Percentiles rank a stretch among this genome's conserved stretches.
Evolutionary conservation across 2,797 vertebrate genomes (phyloP).

Genomic region (Heliangelus exortis): DNA sequence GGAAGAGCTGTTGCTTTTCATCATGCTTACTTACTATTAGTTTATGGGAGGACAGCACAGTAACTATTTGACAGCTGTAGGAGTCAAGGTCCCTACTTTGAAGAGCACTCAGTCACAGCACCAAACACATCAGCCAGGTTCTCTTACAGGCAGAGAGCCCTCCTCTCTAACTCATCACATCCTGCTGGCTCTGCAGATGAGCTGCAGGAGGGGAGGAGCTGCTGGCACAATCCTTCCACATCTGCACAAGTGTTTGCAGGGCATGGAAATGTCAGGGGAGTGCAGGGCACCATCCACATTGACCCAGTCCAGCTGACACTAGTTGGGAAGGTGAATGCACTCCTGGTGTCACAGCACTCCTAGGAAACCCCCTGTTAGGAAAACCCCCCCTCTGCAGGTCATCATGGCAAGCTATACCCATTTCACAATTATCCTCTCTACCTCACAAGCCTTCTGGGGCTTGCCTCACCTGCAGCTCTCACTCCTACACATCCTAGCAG

Average conservation of each 20-base stretch:
- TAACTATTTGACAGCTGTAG: background rate
- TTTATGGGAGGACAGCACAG: background rate
- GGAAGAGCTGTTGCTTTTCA: constrained; percentile 6
- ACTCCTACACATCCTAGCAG: background rate
- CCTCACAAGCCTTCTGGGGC: background rate
- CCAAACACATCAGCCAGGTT: background rate
- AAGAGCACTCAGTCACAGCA: background rate
- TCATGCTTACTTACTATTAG: background rate
- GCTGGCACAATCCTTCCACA: background rate
- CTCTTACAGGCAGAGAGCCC: background rate
- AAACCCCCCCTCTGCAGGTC: background rate
- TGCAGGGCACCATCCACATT: background rate
- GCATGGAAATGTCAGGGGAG: background rate
- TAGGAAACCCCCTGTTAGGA: background rate
- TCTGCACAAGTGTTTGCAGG: background rate
- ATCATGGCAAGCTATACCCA: background rate
- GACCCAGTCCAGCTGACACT: background rate
- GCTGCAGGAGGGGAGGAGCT: background rate
- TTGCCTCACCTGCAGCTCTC: background rate
- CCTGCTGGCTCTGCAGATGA: background rate
- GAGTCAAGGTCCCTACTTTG: background rate
- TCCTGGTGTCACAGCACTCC: background rate
- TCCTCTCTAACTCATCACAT: background rate
- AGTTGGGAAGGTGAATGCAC: background rate
- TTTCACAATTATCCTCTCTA: background rate